Evolutionary conservation across 2,888 invertebrate species (phyloP).

Genomic region (Drosophila recens): DNA sequence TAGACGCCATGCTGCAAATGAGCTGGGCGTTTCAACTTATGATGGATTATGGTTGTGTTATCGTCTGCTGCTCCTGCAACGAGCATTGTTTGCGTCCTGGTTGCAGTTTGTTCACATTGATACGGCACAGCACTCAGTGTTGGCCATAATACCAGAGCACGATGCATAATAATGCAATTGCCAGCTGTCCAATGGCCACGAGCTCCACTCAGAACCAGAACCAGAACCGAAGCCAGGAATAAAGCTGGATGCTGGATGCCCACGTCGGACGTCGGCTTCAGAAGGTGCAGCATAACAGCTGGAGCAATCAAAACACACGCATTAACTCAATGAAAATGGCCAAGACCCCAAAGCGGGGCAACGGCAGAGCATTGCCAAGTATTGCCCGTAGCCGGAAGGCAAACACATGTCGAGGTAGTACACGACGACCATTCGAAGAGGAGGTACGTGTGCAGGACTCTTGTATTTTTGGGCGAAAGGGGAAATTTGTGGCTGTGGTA

Average conservation of each 20-base stretch:
- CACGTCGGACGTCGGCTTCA: background rate
- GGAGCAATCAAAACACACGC: slow-evolving; percentile 53
- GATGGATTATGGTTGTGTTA: slow-evolving; percentile 76
- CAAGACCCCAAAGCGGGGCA: slow-evolving; percentile 1
- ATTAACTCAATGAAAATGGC: slow-evolving; percentile 52
- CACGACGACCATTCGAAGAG: background rate
- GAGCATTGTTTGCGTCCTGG: slow-evolving; percentile 44
- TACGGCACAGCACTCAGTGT: slow-evolving; percentile 50
- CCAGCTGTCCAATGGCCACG: slow-evolving; percentile 32
- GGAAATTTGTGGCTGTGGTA: slow-evolving; percentile 30
- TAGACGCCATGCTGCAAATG: slow-evolving; percentile 46
- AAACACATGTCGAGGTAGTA: slow-evolving; percentile 62
- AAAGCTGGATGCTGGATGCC: slow-evolving; percentile 7
- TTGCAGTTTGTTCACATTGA: slow-evolving; percentile 38
- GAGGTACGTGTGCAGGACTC: slow-evolving; percentile 1
- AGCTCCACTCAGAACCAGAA: slow-evolving; percentile 3
- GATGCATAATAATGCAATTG: slow-evolving; percentile 77
- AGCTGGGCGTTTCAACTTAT: slow-evolving; percentile 73
- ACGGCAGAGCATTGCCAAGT: background rate
- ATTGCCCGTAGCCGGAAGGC: slow-evolving; percentile 57
- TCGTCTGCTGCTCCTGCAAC: slow-evolving; percentile 43
- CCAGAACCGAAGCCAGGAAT: background rate
- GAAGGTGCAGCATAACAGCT: slow-evolving; percentile 26
- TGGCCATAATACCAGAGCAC: slow-evolving; percentile 56
- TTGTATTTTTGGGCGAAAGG: slow-evolving; percentile 10